Percentiles rank a stretch among this genome's conserved stretches.
These are phyloP conservation scores for Trachops cirrhosus DNA, from an alignment of 2,797 vertebrate genomes.

Conservation along the genomic window DNA sequence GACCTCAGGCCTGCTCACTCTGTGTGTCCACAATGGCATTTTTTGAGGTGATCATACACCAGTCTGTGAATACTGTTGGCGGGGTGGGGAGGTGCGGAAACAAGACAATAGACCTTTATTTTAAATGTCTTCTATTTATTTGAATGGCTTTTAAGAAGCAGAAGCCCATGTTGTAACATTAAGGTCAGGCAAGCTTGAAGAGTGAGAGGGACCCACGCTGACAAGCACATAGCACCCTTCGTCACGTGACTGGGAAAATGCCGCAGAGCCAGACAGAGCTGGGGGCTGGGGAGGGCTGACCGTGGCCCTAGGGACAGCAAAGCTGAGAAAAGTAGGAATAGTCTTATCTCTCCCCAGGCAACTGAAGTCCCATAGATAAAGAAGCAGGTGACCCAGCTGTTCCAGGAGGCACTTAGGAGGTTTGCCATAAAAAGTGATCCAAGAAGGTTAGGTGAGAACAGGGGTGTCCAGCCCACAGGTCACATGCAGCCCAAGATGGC, in stretches of 20 bases:
- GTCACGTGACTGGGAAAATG: neutral
- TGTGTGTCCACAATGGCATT: neutral
- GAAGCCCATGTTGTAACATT: neutral
- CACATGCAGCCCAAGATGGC: too few species aligned
- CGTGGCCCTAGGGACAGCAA: neutral
- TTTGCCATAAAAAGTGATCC: neutral
- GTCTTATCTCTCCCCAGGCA: neutral
- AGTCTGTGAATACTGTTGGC: neutral
- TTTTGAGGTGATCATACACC: neutral
- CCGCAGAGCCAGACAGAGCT: neutral
- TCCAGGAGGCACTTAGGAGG: constrained; percentile 47
- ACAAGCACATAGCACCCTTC: neutral
- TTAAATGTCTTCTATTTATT: constrained; percentile 48
- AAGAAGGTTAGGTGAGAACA: neutral
- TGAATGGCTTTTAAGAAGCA: constrained; percentile 47
- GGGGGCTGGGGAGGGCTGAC: neutral
- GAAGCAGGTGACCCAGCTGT: neutral
- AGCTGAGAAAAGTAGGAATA: neutral
- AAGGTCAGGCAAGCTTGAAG: neutral
- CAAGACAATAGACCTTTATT: neutral
- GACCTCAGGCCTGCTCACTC: neutral
- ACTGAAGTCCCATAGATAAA: neutral
- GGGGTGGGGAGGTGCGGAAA: neutral
- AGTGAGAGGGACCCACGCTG: neutral
- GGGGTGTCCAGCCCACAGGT: too few species aligned